phyloP scores from a whole-genome alignment of 2,113 vertebrate species.

The Vanacampus margaritifer region DNA sequence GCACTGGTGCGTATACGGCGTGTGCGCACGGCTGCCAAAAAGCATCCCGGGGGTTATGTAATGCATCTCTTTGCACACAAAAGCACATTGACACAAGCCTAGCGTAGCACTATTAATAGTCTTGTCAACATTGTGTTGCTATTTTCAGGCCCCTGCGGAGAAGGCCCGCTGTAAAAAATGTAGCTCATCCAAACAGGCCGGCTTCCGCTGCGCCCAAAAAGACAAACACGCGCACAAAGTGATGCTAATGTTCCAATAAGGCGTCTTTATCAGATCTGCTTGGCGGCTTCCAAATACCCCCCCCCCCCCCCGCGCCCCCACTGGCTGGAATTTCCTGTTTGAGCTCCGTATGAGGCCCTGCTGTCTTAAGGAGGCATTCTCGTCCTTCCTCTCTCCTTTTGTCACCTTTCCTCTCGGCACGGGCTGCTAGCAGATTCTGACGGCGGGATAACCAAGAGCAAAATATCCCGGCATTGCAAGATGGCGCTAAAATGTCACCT shows the following conservation, averaged over 20 bases:
- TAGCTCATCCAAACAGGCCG: constrained; percentile 35
- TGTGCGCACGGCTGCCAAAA: constrained; percentile 12
- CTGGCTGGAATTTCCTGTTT: constrained; percentile 80
- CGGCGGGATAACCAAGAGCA: not conserved
- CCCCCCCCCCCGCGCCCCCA: constrained; percentile 58
- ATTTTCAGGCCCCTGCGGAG: constrained; percentile 16
- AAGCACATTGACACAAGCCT: constrained; percentile 22
- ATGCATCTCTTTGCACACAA: constrained; percentile 26
- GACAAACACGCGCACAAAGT: constrained; percentile 35
- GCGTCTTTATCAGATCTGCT: constrained; percentile 68
- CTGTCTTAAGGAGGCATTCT: constrained; percentile 65
- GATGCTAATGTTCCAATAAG: constrained; percentile 65
- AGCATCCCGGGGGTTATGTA: constrained; percentile 10
- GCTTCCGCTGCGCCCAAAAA: constrained; percentile 39
- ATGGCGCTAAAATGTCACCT: not conserved
- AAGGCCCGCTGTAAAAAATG: constrained; percentile 30
- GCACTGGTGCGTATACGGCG: constrained; percentile 5
- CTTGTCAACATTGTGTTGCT: constrained; percentile 40
- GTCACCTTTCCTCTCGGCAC: constrained; percentile 9
- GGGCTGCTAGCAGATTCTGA: not conserved
- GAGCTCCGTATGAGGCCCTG: constrained; percentile 73
- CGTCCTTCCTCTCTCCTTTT: constrained; percentile 23
- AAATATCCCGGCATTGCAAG: not conserved
- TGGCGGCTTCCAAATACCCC: constrained; percentile 40
- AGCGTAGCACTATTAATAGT: constrained; percentile 34